Conservation (phyloP, 2,797 vertebrate genomes). For the Myoxocephalus aenaeus region DNA sequence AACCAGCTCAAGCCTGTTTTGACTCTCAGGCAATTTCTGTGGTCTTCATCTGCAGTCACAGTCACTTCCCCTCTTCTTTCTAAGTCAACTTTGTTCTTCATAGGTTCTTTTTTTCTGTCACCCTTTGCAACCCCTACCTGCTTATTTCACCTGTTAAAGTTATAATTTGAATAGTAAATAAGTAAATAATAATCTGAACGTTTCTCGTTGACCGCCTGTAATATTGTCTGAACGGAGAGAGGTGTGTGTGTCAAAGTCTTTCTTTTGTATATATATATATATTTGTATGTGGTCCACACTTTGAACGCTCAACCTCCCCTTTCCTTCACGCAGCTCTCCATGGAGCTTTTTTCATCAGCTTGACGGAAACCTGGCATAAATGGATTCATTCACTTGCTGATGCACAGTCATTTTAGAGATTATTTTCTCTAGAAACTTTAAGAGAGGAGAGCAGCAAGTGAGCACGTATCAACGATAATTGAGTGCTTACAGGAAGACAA, state of each 20-base stretch:
- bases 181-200: conserved; percentile 40
- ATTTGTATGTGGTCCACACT: conserved; percentile 26
- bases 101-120: conserved; percentile 17
- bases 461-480: conserved; percentile 20
- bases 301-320: conserved; percentile 36
- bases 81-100: conserved; percentile 26
- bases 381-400: conserved; percentile 57
- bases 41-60: conserved; percentile 26
- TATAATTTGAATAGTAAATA: conserved; percentile 52
- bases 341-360: conserved; percentile 62
- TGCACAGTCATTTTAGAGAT: conserved; percentile 60
- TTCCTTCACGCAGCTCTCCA: conserved; percentile 27
- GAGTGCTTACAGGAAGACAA: conserved; percentile 32
- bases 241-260: conserved; percentile 26
- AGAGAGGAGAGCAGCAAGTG: conserved; percentile 23
- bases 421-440: conserved; percentile 39
- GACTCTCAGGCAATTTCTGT: neutral
- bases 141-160: conserved; percentile 40
- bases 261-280: neutral
- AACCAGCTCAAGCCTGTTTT: conserved; percentile 4
- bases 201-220: conserved; percentile 22
- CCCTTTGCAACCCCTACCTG: conserved; percentile 33
- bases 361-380: conserved; percentile 63
- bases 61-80: conserved; percentile 9
- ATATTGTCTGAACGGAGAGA: conserved; percentile 38